Evolutionary conservation across 2,797 vertebrate species (phyloP).

Genomic region (Tauraco hartlaubi): DNA sequence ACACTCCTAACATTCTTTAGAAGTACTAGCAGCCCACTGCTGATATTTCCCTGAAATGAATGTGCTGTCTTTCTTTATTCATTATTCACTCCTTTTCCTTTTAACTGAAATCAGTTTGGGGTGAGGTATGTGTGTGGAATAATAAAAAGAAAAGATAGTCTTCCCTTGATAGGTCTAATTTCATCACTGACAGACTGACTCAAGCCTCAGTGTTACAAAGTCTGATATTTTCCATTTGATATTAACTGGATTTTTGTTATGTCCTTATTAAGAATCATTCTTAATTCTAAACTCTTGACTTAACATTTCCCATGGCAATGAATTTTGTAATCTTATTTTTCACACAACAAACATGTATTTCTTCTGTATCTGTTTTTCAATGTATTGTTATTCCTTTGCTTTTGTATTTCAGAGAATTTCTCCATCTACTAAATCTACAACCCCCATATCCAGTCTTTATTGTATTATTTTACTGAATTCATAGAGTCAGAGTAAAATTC

Average conservation of each 20-base stretch:
- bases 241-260: not conserved
- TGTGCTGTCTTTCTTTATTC: constrained; percentile 21
- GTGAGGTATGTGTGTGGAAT: not conserved
- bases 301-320: not conserved
- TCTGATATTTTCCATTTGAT: not conserved
- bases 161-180: not conserved
- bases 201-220: not conserved
- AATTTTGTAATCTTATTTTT: not conserved
- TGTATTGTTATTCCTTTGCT: not conserved
- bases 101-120: constrained; percentile 45
- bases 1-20: constrained; percentile 55
- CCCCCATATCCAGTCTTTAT: not conserved
- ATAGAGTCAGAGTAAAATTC: not conserved
- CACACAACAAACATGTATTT: not conserved
- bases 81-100: constrained; percentile 51
- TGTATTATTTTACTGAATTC: not conserved
- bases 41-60: constrained; percentile 56
- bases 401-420: not conserved
- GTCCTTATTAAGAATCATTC: not conserved
- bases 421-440: not conserved
- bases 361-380: not conserved
- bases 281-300: not conserved
- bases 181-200: constrained; percentile 2
- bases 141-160: not conserved
- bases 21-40: not conserved